Evolutionary conservation across 1,140 invertebrate genomes (phyloP), one percentile per base, ranked within the genome.

Genomic region (Tetramorium alpestre): DNA sequence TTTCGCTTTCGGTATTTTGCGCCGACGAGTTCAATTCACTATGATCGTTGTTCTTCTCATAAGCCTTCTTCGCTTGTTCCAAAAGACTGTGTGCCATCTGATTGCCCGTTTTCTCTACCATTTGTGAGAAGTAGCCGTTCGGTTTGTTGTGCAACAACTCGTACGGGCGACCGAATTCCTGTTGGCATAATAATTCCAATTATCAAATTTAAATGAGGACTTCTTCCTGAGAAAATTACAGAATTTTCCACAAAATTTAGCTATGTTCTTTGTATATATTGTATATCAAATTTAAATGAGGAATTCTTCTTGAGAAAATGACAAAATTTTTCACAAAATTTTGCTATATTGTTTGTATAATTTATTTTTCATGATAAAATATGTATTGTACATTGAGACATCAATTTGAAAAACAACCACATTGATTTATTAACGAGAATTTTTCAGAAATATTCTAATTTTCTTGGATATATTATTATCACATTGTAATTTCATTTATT

Each of bases 91-190:
- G 41, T 0, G 90, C 70, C 90, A 91, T 92, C 0, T 28, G 3
- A 8, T 64, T 65, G 2, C 89, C 90, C 0, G 90, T 88, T 22
- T 93, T 90, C 2, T 91, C 54, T 0, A 93, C 88, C 93, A 94
- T 94, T 65, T 87, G 58, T 1, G 89, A 38, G 56, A 94, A 94
- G 0, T 87, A 65, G 0, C 93, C 89, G 0, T 87, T 56, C 0
- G 90, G 84, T 16, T 88, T 90, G 13, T 90, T 11, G 2, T 60
- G 54, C 0, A 98, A 92, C 56, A 98, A 91, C 16, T 93, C 91
- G 28, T 92, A 85, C 0, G 97, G 97, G 4, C 94, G 89, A 82
- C 96, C 96, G 88, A 96, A 97, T 93, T 97, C 93, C 93, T 93
- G 13, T 85, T 56, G 11, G 0, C 1, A 11, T 47, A 33, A 16